Conservation (phyloP, 30 jellyfish, hydroid and myxozoan species). For the Hydractinia echinata region DNA sequence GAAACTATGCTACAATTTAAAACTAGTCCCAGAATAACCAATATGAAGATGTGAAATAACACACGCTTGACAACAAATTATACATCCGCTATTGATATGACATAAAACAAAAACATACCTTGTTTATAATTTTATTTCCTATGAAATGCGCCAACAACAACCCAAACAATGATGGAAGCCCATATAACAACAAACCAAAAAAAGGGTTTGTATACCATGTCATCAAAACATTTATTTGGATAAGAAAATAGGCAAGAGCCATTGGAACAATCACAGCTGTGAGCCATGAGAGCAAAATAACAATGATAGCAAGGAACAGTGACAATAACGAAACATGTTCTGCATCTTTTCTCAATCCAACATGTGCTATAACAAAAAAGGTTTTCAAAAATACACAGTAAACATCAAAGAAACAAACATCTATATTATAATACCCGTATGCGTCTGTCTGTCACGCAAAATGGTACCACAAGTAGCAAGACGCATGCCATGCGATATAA, state of each 20-base stretch:
- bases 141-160: constrained; percentile 41
- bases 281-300: constrained; percentile 52
- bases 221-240: constrained; percentile 41
- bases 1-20: too few relatives aligned
- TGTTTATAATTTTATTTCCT: constrained; percentile 30
- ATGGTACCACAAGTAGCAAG: too few relatives aligned
- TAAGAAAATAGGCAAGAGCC: constrained; percentile 40
- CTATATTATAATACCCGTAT: too few relatives aligned
- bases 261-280: constrained; percentile 38
- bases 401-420: too few relatives aligned
- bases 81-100: too few relatives aligned
- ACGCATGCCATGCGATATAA: too few relatives aligned
- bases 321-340: constrained; percentile 22
- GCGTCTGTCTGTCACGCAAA: too few relatives aligned
- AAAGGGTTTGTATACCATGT: constrained; percentile 82
- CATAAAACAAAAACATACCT: constrained; percentile 26
- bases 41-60: too few relatives aligned
- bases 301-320: constrained; percentile 27
- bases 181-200: constrained; percentile 62
- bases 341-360: not conserved
- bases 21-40: too few relatives aligned
- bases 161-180: constrained; percentile 58
- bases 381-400: too few relatives aligned
- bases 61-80: too few relatives aligned
- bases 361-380: too few relatives aligned